Conservation (phyloP, 2,113 vertebrate genomes). For the Prionailurus viverrinus region DNA sequence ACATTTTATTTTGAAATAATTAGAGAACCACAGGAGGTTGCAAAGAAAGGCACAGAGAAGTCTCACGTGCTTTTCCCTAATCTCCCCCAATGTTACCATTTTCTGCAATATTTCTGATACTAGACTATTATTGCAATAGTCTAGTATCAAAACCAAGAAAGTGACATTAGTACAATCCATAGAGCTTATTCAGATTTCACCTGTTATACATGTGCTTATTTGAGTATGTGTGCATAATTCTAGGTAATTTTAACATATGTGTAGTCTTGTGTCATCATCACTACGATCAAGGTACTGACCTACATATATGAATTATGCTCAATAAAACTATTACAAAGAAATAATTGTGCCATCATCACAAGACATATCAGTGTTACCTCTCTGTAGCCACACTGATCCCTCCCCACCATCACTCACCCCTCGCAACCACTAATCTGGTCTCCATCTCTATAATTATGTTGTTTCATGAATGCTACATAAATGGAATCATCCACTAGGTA, state of each 20-base stretch:
- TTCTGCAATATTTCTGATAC: background rate
- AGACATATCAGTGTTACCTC: background rate
- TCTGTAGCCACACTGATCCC: background rate
- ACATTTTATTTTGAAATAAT: background rate
- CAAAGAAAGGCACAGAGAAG: constrained; percentile 17
- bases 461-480: constrained; percentile 42
- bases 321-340: background rate
- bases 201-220: background rate
- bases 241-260: constrained; percentile 13
- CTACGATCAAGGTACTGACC: background rate
- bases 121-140: no score
- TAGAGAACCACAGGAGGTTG: background rate
- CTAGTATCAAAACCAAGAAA: constrained; percentile 30
- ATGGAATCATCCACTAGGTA: background rate
- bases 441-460: constrained; percentile 58
- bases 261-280: constrained; percentile 32
- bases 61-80: background rate
- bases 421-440: constrained; percentile 39
- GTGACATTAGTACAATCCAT: background rate
- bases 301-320: constrained; percentile 18
- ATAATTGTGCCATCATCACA: background rate
- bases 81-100: background rate
- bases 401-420: background rate
- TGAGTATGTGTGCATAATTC: background rate
- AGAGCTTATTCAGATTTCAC: background rate